Evolutionary conservation across 2,113 vertebrate species (phyloP).

Genomic region (Stegastes partitus): DNA sequence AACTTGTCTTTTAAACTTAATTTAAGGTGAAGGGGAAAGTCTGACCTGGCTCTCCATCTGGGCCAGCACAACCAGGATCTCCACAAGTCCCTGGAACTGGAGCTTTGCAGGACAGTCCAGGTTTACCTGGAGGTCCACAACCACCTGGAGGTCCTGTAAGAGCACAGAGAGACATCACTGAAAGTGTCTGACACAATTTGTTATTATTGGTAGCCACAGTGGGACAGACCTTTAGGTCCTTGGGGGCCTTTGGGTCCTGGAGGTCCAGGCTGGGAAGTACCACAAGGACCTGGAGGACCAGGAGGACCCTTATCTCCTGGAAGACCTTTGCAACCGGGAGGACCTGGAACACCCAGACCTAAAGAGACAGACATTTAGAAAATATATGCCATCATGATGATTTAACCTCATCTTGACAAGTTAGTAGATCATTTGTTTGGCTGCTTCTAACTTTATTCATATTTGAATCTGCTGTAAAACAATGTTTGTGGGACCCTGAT

Average conservation of each 20-base stretch:
- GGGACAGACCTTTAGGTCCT: conserved; percentile 70
- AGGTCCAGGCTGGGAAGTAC: conserved; percentile 60
- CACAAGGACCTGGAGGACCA: conserved; percentile 69
- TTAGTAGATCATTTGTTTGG: no score
- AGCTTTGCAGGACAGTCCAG: conserved; percentile 55
- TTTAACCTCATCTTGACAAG: no score
- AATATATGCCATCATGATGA: no score
- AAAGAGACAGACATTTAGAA: not conserved
- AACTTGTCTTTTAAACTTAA: not conserved
- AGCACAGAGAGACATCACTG: not conserved
- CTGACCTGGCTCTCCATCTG: conserved; percentile 71
- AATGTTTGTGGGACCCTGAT: no score
- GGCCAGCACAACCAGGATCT: conserved; percentile 56
- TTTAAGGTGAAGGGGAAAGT: not conserved
- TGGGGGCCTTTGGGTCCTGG: conserved; percentile 66
- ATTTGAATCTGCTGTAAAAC: no score
- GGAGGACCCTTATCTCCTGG: conserved; percentile 73
- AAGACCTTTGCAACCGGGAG: conserved; percentile 56
- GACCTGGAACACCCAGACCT: conserved; percentile 70
- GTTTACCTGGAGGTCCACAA: conserved; percentile 46
- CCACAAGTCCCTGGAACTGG: conserved; percentile 44
- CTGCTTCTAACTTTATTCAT: no score
- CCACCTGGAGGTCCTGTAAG: conserved; percentile 60
- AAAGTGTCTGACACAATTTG: not conserved
- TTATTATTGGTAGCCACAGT: not conserved